Conservation (phyloP, 2,888 invertebrate species). For the Asteroscopus sphinx region DNA sequence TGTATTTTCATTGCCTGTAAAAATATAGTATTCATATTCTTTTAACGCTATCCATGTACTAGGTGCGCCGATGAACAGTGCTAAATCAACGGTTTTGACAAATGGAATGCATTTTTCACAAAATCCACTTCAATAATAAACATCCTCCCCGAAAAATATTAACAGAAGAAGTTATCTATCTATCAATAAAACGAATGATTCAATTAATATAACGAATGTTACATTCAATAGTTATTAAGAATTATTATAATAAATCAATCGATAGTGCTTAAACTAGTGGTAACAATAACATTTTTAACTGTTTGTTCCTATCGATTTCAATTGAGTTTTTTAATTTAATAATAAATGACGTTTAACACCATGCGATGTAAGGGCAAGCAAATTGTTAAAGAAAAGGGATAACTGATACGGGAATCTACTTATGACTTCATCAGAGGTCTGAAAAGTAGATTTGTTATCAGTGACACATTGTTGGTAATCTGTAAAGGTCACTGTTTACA, state of each 20-base stretch:
- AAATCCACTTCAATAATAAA: conserved; percentile 81
- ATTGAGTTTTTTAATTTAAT: conserved; percentile 63
- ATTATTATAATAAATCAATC: conserved; percentile 77
- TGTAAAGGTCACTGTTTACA: conserved; percentile 36
- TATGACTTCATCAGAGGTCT: conserved; percentile 27
- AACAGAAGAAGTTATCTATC: conserved; percentile 72
- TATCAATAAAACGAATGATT: conserved; percentile 63
- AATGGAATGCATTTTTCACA: conserved; percentile 88
- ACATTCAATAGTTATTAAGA: conserved; percentile 63
- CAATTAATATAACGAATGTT: conserved; percentile 68
- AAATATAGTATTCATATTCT: conserved; percentile 75
- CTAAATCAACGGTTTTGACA: conserved; percentile 79
- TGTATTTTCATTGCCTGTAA: conserved; percentile 76
- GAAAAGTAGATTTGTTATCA: conserved; percentile 29
- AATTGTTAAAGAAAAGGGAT: conserved; percentile 25
- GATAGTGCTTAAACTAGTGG: conserved; percentile 87
- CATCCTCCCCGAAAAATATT: conserved; percentile 76
- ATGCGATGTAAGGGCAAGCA: conserved; percentile 38
- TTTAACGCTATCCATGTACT: conserved; percentile 75
- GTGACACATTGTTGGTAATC: conserved; percentile 27
- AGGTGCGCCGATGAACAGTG: conserved; percentile 86
- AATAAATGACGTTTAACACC: conserved; percentile 46
- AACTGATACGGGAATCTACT: conserved; percentile 39
- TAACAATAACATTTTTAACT: conserved; percentile 86
- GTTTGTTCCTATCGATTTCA: conserved; percentile 71